Evolutionary conservation across 2,113 vertebrate genomes (phyloP).

Genomic region (Grus americana): DNA sequence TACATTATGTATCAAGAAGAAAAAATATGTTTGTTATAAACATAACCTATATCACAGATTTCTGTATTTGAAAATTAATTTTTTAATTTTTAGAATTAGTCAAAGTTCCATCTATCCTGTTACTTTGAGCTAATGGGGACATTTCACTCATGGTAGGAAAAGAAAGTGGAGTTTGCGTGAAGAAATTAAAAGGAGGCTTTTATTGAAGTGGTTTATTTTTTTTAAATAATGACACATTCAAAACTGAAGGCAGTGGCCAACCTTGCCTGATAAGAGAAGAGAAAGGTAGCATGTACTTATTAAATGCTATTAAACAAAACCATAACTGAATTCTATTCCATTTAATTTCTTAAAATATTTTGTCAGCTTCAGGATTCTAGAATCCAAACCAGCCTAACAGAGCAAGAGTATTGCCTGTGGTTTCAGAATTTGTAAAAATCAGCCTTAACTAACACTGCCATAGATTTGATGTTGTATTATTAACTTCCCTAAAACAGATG

Average conservation of each 20-base stretch:
- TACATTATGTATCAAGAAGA: neutral
- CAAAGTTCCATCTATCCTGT: neutral
- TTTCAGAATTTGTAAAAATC: neutral
- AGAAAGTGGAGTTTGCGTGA: neutral
- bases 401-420: neutral
- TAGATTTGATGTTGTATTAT: neutral
- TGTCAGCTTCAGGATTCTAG: neutral
- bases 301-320: neutral
- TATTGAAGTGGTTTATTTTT: neutral
- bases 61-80: neutral
- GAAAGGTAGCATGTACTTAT: neutral
- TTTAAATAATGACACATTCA: neutral
- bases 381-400: neutral
- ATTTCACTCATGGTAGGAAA: neutral
- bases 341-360: slow-evolving; percentile 7
- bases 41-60: neutral
- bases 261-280: neutral
- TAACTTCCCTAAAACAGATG: neutral
- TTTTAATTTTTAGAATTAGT: neutral
- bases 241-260: neutral
- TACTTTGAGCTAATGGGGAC: neutral
- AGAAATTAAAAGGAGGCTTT: neutral
- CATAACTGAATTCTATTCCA: neutral
- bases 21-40: neutral
- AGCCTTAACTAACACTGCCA: neutral